These are phyloP conservation scores for Temnothorax unifasciatus DNA, from an alignment of 2,888 invertebrate genomes.

Conservation along the genomic window DNA sequence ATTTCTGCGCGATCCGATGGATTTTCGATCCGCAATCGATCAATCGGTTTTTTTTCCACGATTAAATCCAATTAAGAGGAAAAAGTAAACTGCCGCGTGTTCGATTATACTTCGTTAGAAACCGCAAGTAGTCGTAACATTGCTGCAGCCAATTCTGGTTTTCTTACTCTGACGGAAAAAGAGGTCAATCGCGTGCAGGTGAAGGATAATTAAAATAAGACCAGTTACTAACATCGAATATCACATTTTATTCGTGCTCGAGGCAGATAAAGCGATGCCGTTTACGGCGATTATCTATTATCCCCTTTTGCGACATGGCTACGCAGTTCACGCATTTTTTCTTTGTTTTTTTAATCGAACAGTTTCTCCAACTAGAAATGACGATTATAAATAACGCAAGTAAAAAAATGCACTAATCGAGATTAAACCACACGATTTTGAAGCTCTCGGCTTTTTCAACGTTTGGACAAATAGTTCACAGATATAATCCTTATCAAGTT, in stretches of 20 bases:
- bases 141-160: slow-evolving; percentile 40
- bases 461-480: not conserved
- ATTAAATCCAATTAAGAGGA: slow-evolving; percentile 50
- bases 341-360: not conserved
- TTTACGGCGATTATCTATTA: slow-evolving; percentile 65
- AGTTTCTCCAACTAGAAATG: slow-evolving; percentile 11
- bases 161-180: slow-evolving; percentile 41
- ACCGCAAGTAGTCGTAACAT: slow-evolving; percentile 43
- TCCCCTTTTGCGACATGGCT: slow-evolving; percentile 37
- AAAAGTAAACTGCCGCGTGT: slow-evolving; percentile 40
- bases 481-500: slow-evolving; percentile 13
- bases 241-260: slow-evolving; percentile 43
- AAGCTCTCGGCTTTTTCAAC: not conserved
- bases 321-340: slow-evolving; percentile 35
- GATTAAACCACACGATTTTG: not conserved
- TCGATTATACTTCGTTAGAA: slow-evolving; percentile 48
- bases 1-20: not conserved
- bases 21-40: slow-evolving; percentile 36
- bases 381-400: slow-evolving; percentile 2
- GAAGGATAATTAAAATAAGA: slow-evolving; percentile 60
- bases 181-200: slow-evolving; percentile 48
- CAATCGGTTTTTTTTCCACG: slow-evolving; percentile 31
- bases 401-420: not conserved
- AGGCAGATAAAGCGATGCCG: slow-evolving; percentile 53
- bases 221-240: slow-evolving; percentile 47